phyloP scores from a whole-genome alignment of 2,113 vertebrate species.

The Gobius niger region DNA sequence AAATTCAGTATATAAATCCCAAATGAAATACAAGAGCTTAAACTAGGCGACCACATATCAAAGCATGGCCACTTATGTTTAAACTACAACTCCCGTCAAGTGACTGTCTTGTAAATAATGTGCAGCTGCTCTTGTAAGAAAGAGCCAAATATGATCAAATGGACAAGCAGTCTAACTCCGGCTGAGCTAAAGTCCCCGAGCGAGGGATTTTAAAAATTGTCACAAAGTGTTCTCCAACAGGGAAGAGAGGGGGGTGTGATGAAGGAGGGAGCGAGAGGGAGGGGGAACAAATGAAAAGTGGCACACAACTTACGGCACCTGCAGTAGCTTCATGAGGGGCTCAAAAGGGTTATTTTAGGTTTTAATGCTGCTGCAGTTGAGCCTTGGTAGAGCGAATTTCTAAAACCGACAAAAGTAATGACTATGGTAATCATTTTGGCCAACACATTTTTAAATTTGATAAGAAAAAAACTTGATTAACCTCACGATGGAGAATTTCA shows the following conservation, averaged over 20 bases:
- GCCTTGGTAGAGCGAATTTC: background rate
- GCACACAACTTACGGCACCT: background rate
- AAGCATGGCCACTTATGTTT: background rate
- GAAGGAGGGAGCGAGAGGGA: background rate
- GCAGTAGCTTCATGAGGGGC: background rate
- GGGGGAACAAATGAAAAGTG: background rate
- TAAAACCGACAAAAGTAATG: background rate
- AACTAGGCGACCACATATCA: background rate
- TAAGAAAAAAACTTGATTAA: too few relatives aligned
- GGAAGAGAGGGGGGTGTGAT: background rate
- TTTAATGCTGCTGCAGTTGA: background rate
- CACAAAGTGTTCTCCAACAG: background rate
- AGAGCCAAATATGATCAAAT: slow-evolving; percentile 5
- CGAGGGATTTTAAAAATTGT: slow-evolving; percentile 1
- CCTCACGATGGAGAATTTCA: too few relatives aligned
- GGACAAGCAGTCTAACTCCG: background rate
- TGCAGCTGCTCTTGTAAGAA: slow-evolving; percentile 10
- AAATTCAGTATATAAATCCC: background rate
- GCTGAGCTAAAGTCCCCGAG: background rate
- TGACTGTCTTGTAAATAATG: slow-evolving; percentile 11
- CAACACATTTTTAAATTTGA: too few relatives aligned
- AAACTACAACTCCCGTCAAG: slow-evolving; percentile 12
- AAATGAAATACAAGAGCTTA: background rate
- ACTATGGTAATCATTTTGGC: too few relatives aligned
- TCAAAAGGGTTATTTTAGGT: background rate